Evolutionary conservation across 1,140 invertebrate genomes (phyloP).

Genomic region (Drosophila parabipectinata): DNA sequence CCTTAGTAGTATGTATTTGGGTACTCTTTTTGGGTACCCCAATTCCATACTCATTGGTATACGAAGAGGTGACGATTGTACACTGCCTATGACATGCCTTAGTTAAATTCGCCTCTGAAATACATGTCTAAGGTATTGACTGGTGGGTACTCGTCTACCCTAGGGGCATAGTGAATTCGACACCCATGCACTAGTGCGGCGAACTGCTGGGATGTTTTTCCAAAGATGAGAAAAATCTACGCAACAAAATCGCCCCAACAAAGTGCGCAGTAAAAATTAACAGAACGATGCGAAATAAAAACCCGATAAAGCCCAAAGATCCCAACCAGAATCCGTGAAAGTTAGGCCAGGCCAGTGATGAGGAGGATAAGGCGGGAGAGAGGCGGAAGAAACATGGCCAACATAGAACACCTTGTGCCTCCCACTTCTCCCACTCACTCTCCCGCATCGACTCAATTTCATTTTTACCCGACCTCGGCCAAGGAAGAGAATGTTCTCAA

Average conservation of each 20-base stretch:
- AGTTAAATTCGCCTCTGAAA: too few species aligned
- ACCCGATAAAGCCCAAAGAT: conserved; percentile 41
- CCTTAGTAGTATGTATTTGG: too few species aligned
- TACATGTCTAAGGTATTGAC: too few species aligned
- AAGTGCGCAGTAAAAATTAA: conserved; percentile 67
- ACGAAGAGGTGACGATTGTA: too few species aligned
- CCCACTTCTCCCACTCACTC: conserved; percentile 9
- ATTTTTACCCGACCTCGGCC: conserved; percentile 58
- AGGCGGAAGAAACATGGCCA: conserved; percentile 27
- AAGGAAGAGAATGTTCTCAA: conserved; percentile 55
- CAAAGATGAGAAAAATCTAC: conserved; percentile 36
- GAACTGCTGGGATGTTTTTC: too few species aligned
- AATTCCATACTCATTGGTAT: too few species aligned
- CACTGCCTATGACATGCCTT: too few species aligned
- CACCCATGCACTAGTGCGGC: too few species aligned
- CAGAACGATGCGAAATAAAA: conserved; percentile 19
- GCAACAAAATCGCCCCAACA: conserved; percentile 41
- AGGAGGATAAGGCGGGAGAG: neutral
- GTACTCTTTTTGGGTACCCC: too few species aligned
- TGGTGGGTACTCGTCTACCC: too few species aligned
- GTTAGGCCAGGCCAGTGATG: neutral
- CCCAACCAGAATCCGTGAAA: conserved; percentile 31
- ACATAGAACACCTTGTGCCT: conserved; percentile 72
- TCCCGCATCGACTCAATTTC: neutral
- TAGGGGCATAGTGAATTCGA: too few species aligned